Evolutionary conservation across 2,113 vertebrate species (phyloP), one percentile per base, ranked within the genome.

Genomic region (Colaptes auratus): DNA sequence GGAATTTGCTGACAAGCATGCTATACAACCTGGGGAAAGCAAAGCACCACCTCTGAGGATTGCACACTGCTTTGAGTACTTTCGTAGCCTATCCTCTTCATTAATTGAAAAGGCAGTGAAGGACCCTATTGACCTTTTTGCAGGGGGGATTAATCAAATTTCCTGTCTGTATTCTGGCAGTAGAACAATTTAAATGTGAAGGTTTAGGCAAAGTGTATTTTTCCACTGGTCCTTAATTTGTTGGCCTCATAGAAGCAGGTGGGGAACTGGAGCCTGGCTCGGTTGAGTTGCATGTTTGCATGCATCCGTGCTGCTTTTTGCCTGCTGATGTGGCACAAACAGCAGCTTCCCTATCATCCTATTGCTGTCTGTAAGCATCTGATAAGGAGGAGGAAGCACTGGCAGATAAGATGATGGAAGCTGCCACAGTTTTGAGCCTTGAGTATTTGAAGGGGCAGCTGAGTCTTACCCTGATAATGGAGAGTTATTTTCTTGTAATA

Each of bases 321-420:
- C 86, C 88, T 88, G 86, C 48, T 72, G 61, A 46, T 73, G 82
- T 69, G 83, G 90, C 33, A 39, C 28, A 48, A 30, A 65, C 65
- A 89, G 79, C 56, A 91, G 19, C 81, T 89, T 84, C 46, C 28
- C 80, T 82, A 72, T 95, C 83, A 69, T 13, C 52, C 53, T 28
- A 0, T 15, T 65, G 90, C 83, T 92, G 73, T 61, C 86, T 96
- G 92, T 69, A 61, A 90, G 89, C 83, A 88, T 86, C 80, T 88
- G 95, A 94, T 94, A 94, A 93, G 53, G 31, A 88, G 78, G 23
- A 92, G 61, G 77, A 94, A 92, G 86, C 44, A 69, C 53, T 58
- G 58, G 58, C 25, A 90, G 95, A 90, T 94, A 93, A 94, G 81
- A 67, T 75, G 64, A 66, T 86, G 76, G 90, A 88, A 82, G 77